Conservation (phyloP, 2,888 invertebrate species). For the Oscheius sp. region DNA sequence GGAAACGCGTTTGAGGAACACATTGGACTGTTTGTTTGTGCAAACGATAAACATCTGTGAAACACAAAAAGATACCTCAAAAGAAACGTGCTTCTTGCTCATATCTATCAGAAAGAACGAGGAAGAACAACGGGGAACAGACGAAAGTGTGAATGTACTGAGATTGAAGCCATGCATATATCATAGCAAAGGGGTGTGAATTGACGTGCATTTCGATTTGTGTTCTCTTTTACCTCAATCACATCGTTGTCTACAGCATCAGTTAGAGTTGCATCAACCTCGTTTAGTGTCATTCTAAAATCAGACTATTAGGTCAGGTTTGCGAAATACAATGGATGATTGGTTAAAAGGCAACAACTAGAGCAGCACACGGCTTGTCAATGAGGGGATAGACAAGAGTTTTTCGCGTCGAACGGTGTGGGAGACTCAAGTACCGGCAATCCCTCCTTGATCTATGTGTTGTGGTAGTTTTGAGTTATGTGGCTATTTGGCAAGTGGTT, state of each 20-base stretch:
- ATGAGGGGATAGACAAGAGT: conserved; percentile 27
- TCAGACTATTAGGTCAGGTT: background rate
- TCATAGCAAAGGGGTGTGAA: too few relatives aligned
- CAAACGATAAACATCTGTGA: too few relatives aligned
- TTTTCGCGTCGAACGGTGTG: conserved; percentile 25
- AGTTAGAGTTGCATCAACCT: background rate
- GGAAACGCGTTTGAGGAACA: background rate
- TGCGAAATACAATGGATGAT: background rate
- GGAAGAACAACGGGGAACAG: too few relatives aligned
- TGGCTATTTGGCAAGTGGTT: background rate
- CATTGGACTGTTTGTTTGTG: too few relatives aligned
- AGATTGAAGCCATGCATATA: too few relatives aligned
- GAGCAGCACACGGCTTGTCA: background rate
- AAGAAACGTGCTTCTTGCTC: too few relatives aligned
- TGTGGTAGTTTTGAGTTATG: background rate
- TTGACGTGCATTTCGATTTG: too few relatives aligned
- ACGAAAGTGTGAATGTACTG: too few relatives aligned
- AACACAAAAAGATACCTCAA: too few relatives aligned
- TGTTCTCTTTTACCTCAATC: conserved; percentile 22
- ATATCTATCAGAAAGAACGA: too few relatives aligned
- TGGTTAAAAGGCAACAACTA: background rate
- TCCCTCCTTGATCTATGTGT: conserved; percentile 20
- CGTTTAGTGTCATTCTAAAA: conserved; percentile 16
- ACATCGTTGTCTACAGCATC: conserved; percentile 11
- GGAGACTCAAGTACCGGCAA: conserved; percentile 20